Percentiles rank a stretch among this genome's conserved stretches.
Evolutionary conservation across 2,888 invertebrate genomes (phyloP).

Genomic region (Asteroscopus sphinx): DNA sequence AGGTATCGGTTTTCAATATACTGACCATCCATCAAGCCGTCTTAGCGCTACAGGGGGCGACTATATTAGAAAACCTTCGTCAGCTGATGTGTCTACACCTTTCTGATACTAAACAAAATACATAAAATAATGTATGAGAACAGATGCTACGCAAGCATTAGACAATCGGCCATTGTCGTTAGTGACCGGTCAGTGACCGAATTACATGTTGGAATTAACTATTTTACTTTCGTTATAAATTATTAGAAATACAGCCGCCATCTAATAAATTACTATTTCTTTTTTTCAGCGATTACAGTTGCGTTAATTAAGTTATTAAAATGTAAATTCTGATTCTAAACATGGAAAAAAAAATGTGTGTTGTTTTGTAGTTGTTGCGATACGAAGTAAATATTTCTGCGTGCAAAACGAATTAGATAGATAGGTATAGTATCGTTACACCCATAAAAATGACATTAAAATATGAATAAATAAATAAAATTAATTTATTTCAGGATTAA

Average conservation of each 20-base stretch:
- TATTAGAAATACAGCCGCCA: conserved; percentile 16
- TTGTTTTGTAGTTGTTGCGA: conserved; percentile 24
- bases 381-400: conserved; percentile 17
- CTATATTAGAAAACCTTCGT: conserved; percentile 88
- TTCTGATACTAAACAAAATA: conserved; percentile 47
- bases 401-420: conserved; percentile 35
- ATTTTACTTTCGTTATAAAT: conserved; percentile 22
- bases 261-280: conserved; percentile 6
- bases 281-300: conserved; percentile 25
- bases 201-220: conserved; percentile 7
- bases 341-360: conserved; percentile 4
- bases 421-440: conserved; percentile 25
- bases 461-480: too few relatives aligned
- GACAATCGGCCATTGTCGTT: conserved; percentile 28
- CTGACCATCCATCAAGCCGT: conserved; percentile 86
- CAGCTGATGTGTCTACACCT: conserved; percentile 68
- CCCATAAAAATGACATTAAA: too few relatives aligned
- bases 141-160: conserved; percentile 47
- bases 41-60: conserved; percentile 83
- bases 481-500: too few relatives aligned
- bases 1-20: conserved; percentile 87
- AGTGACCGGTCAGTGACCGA: conserved; percentile 43
- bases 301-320: conserved; percentile 56
- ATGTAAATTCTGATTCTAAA: conserved; percentile 31
- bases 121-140: conserved; percentile 22